Evolutionary conservation across 2,797 vertebrate species (phyloP), one percentile per base, ranked within the genome.

Genomic region (Paratrypauchen microcephalus): DNA sequence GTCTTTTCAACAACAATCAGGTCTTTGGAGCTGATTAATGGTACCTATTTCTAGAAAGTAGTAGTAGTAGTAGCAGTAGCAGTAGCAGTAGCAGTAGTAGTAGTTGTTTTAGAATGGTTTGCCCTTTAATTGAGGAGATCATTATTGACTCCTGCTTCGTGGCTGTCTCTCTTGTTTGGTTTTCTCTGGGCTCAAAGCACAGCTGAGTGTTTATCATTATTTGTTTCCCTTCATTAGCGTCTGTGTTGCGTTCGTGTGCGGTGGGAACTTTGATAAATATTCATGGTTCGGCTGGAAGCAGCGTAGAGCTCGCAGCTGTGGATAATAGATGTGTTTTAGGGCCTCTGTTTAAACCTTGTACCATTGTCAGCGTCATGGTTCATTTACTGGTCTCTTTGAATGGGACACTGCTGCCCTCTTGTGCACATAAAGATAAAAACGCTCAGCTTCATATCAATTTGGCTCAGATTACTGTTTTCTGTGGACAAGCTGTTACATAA

Each of bases 341-440:
- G 83, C 81, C 79, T 68, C 80, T 89, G 86, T 89, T 63, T 91
- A 85, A 90, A 90, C 85, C 88, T 88, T 89, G 88, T 88, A 87
- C 83, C 84, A 83, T 87, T 91, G 90, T 91, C 87, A 90, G 24
- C 85, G 85, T 90, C 88, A 88, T 89, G 89, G 88, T 89, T 92
- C 85, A 90, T 91, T 89, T 89, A 89, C 88, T 85, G 83, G 85
- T 81, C 87, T 91, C 78, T 52, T 70, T 89, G 81, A 32, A 86
- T 81, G 83, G 85, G 83, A 77, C 83, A 90, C 88, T 92, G 92
- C 88, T 92, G 92, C 93, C 92, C 91, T 87, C 92, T 92, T 89
- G 91, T 93, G 92, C 75, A 79, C 62, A 28, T 48, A 4, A 75
- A 91, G 85, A 87, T 82, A 81, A 85, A 88, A 92, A 89, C 87